Evolutionary conservation across 1,140 invertebrate genomes (phyloP).

Genomic region (Radopholus similis): DNA sequence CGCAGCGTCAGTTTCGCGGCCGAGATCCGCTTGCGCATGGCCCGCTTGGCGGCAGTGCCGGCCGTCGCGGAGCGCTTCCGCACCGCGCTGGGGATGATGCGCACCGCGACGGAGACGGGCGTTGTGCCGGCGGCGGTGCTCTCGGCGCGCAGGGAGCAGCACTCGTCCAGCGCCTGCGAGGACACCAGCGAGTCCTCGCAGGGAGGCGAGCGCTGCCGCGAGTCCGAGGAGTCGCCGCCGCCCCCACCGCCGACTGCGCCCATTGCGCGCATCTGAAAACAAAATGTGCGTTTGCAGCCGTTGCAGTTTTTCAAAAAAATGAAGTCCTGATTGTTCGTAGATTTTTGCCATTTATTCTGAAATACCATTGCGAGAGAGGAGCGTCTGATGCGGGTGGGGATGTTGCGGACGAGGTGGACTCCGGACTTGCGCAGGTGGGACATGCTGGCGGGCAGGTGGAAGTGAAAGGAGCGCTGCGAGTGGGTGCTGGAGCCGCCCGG

Average conservation of each 20-base stretch:
- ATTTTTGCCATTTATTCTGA: background rate
- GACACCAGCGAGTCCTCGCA: too few relatives aligned
- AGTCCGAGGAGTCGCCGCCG: background rate
- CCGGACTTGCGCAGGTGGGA: constrained; percentile 10
- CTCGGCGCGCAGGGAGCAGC: background rate
- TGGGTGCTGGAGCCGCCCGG: constrained; percentile 2
- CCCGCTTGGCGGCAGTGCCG: constrained; percentile 28
- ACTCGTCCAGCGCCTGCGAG: background rate
- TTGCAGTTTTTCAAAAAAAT: too few relatives aligned
- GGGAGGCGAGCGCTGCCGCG: background rate
- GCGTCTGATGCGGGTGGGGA: background rate
- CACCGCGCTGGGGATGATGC: background rate
- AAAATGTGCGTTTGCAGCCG: background rate
- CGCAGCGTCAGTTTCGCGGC: constrained; percentile 40
- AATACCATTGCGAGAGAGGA: constrained; percentile 4
- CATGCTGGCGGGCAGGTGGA: background rate
- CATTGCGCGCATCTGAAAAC: constrained; percentile 1
- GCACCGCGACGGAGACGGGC: background rate
- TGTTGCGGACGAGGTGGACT: constrained; percentile 7
- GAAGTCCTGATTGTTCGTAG: background rate
- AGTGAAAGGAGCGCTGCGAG: background rate
- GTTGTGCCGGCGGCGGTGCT: background rate
- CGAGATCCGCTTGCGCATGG: constrained; percentile 42
- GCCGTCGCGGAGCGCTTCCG: background rate
- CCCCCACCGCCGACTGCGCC: background rate